Percentiles rank a stretch among this genome's conserved stretches.
Evolutionary conservation across 2,797 vertebrate species (phyloP).

Genomic region (Antennarius maculatus): DNA sequence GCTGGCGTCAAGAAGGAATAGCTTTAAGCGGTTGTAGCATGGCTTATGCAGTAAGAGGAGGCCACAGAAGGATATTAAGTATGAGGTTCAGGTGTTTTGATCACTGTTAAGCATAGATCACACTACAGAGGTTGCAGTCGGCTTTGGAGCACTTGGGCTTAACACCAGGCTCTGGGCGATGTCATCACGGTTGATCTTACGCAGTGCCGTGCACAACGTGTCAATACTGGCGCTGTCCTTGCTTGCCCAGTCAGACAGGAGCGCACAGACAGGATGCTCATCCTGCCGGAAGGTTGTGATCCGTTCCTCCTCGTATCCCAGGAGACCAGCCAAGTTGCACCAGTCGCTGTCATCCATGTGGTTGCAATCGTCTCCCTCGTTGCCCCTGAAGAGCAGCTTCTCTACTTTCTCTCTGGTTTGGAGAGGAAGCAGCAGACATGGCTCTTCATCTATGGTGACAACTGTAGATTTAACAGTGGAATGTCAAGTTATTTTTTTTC

Average conservation of each 20-base stretch:
- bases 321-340: slow-evolving; percentile 90
- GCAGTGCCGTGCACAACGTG: slow-evolving; percentile 87
- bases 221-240: slow-evolving; percentile 93
- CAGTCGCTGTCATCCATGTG: slow-evolving; percentile 88
- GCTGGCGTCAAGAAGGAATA: slow-evolving; percentile 36
- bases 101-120: slow-evolving; percentile 55
- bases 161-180: slow-evolving; percentile 88
- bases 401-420: slow-evolving; percentile 93
- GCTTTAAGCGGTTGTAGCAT: slow-evolving; percentile 31
- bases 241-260: slow-evolving; percentile 90
- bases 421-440: slow-evolving; percentile 84
- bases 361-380: slow-evolving; percentile 56
- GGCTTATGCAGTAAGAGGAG: slow-evolving; percentile 30
- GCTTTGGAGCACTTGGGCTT: slow-evolving; percentile 76
- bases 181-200: slow-evolving; percentile 91
- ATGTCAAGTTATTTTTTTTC: neutral
- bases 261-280: slow-evolving; percentile 86
- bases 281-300: slow-evolving; percentile 90
- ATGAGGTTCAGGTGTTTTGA: slow-evolving; percentile 23
- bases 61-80: slow-evolving; percentile 31
- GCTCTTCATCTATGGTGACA: slow-evolving; percentile 86
- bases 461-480: slow-evolving; percentile 65
- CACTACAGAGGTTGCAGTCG: slow-evolving; percentile 91
- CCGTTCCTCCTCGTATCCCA: slow-evolving; percentile 92
- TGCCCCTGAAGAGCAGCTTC: slow-evolving; percentile 86